Evolutionary conservation across 2,888 invertebrate genomes (phyloP).

Genomic region (Noctua pronuba): DNA sequence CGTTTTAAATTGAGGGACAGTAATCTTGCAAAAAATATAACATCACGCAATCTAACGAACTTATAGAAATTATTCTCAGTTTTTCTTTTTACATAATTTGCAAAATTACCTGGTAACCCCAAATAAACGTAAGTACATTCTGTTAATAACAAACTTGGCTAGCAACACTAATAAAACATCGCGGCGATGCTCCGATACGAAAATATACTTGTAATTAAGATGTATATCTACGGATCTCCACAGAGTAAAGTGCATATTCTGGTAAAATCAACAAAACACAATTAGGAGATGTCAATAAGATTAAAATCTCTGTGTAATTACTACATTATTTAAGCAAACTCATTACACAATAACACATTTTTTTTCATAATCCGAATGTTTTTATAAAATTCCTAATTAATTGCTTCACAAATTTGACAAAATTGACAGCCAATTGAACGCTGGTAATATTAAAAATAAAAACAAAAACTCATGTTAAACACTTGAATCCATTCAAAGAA

Average conservation of each 20-base stretch:
- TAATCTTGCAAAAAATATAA: constrained; percentile 13
- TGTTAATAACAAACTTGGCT: constrained; percentile 46
- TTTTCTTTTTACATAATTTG: constrained; percentile 10
- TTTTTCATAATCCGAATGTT: neutral
- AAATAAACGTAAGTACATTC: constrained; percentile 20
- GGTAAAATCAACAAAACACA: neutral
- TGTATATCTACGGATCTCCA: neutral
- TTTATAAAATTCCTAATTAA: neutral
- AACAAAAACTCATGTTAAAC: neutral
- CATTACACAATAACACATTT: neutral
- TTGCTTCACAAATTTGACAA: neutral
- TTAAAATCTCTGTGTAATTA: neutral
- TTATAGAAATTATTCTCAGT: neutral
- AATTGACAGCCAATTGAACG: neutral
- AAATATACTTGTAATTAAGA: neutral
- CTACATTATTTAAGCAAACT: neutral
- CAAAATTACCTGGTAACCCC: neutral
- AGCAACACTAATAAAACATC: constrained; percentile 56
- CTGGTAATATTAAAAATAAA: neutral
- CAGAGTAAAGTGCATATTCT: neutral
- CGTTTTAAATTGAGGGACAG: neutral
- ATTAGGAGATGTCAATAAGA: neutral
- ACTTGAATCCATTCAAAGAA: neutral
- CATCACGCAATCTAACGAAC: neutral
- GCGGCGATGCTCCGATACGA: constrained; percentile 49